These are phyloP conservation scores for Ricordea florida DNA, from an alignment of 92 coral and sea anemone species.

Conservation along the genomic window DNA sequence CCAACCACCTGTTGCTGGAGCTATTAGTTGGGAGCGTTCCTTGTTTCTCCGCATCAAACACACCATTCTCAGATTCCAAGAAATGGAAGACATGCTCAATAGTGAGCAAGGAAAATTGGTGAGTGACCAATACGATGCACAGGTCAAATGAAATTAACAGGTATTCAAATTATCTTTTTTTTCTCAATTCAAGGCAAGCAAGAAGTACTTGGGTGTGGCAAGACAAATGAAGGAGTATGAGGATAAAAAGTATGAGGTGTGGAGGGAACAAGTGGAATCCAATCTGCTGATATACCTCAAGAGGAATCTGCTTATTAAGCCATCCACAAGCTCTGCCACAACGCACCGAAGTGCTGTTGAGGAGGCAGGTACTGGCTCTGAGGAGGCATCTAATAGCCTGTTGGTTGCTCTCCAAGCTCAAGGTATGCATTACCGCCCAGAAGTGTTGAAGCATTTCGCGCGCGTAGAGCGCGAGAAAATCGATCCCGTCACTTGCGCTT, in stretches of 20 bases:
- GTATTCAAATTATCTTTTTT: neutral
- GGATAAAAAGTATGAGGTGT: constrained; percentile 93
- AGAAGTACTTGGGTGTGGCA: constrained; percentile 93
- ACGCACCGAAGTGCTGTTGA: constrained; percentile 85
- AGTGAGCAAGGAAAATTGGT: constrained; percentile 98
- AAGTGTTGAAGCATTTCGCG: no score
- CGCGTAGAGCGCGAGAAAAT: no score
- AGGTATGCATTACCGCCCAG: no score
- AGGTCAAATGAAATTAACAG: neutral
- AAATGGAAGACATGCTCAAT: constrained; percentile 98
- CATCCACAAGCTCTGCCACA: constrained; percentile 84
- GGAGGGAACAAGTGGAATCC: constrained; percentile 96
- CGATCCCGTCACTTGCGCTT: no score
- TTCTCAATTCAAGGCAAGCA: constrained; percentile 78
- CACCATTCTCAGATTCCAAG: constrained; percentile 96
- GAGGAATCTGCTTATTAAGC: constrained; percentile 80
- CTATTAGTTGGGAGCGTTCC: constrained; percentile 98
- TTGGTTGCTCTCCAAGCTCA: constrained; percentile 18
- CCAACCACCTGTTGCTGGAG: constrained; percentile 99
- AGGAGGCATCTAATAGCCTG: constrained; percentile 60
- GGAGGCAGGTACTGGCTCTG: constrained; percentile 63
- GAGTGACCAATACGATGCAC: no score
- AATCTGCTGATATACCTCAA: constrained; percentile 92
- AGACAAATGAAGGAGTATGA: constrained; percentile 98
- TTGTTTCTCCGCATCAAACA: constrained; percentile 92